Percentiles rank a stretch among this genome's conserved stretches.
Evolutionary conservation across 2,797 vertebrate genomes (phyloP).

Genomic region (Perodicticus potto): DNA sequence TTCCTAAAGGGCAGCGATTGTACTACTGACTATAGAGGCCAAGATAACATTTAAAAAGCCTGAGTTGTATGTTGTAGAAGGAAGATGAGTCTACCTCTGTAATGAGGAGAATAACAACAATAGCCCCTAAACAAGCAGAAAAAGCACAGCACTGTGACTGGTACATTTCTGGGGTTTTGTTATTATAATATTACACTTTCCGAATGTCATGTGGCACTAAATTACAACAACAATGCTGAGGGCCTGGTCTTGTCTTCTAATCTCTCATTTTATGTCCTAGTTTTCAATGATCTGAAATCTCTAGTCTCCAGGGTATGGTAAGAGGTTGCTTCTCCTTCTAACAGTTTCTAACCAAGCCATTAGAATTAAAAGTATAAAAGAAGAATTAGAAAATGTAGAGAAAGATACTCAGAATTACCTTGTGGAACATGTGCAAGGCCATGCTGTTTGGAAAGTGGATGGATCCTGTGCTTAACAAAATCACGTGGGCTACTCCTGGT

Average conservation of each 20-base stretch:
- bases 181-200: background rate
- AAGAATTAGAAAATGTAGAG: background rate
- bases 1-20: background rate
- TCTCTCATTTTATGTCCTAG: background rate
- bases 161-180: background rate
- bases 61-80: background rate
- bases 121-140: background rate
- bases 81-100: background rate
- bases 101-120: background rate
- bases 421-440: background rate
- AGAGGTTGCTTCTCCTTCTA: background rate
- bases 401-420: background rate
- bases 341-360: background rate
- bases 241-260: background rate
- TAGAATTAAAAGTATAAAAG: background rate
- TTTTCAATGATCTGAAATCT: background rate
- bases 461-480: background rate
- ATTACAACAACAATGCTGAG: background rate
- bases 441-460: background rate
- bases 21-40: background rate
- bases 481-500: too few relatives aligned
- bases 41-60: background rate
- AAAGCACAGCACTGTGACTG: background rate
- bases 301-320: background rate
- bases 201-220: background rate